A percentile compares a stretch with the other conserved stretches of the same genome.
phyloP scores from a whole-genome alignment of 2,113 vertebrate species.

The Progne subis region DNA sequence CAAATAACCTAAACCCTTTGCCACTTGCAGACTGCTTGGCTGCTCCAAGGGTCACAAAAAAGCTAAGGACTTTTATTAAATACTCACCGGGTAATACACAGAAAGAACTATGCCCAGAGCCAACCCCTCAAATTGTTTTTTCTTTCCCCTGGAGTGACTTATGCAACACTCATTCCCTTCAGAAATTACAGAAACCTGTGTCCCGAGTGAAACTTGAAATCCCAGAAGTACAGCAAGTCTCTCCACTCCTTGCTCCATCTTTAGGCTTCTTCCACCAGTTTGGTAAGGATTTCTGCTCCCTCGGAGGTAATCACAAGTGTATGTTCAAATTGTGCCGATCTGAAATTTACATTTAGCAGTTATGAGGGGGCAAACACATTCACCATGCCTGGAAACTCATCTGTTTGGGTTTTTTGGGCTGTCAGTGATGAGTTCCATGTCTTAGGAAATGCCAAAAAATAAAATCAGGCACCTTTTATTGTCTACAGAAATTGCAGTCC shows the following conservation, averaged over 20 bases:
- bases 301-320: slow-evolving; percentile 86
- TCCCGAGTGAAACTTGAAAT: not conserved
- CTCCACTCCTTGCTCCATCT: not conserved
- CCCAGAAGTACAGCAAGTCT: not conserved
- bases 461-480: slow-evolving; percentile 83
- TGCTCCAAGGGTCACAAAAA: not conserved
- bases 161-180: not conserved
- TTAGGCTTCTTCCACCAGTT: slow-evolving; percentile 79
- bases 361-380: not conserved
- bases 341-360: slow-evolving; percentile 76
- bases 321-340: slow-evolving; percentile 92
- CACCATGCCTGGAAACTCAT: not conserved
- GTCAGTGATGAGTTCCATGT: not conserved
- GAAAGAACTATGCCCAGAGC: not conserved
- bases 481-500: slow-evolving; percentile 90
- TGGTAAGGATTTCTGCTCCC: slow-evolving; percentile 90
- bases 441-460: not conserved
- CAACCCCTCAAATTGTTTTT: not conserved
- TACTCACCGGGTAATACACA: not conserved
- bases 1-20: not conserved
- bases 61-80: not conserved
- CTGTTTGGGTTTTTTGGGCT: not conserved
- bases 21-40: not conserved
- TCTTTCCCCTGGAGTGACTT: not conserved
- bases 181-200: not conserved